Evolutionary conservation across 2,113 vertebrate genomes (phyloP).

Genomic region (Scomber japonicus): DNA sequence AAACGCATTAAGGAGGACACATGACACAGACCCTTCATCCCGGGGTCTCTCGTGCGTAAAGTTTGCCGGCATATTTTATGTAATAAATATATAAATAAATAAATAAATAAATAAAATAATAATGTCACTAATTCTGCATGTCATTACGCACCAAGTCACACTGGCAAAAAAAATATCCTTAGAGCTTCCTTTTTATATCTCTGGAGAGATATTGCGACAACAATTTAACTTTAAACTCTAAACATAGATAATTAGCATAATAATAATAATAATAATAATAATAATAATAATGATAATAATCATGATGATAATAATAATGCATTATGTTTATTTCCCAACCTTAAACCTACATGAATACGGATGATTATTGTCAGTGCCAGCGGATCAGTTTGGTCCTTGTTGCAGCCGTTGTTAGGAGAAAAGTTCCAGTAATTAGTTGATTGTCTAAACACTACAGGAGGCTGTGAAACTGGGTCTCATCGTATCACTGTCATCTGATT

Average conservation of each 20-base stretch:
- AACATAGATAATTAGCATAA: no score
- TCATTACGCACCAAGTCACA: fast-evolving
- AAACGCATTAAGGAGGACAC: constrained; percentile 70
- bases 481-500: constrained; percentile 71
- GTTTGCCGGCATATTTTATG: not conserved
- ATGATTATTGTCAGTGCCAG: not conserved
- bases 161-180: not conserved
- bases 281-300: no score
- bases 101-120: not conserved
- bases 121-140: not conserved
- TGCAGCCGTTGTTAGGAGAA: constrained; percentile 6
- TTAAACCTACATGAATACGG: not conserved
- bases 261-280: no score
- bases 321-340: not conserved
- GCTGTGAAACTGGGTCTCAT: constrained; percentile 50
- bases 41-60: constrained; percentile 49
- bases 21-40: constrained; percentile 70
- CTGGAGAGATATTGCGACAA: not conserved
- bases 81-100: not conserved
- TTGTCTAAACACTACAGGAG: constrained; percentile 54
- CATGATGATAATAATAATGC: not conserved
- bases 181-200: not conserved
- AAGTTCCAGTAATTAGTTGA: constrained; percentile 46
- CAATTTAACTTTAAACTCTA: not conserved
- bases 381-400: not conserved